Evolutionary conservation across 30 jellyfish, hydroid and myxozoan species (phyloP), one percentile per base, ranked within the genome.

Genomic region (Rhopilema esculentum): DNA sequence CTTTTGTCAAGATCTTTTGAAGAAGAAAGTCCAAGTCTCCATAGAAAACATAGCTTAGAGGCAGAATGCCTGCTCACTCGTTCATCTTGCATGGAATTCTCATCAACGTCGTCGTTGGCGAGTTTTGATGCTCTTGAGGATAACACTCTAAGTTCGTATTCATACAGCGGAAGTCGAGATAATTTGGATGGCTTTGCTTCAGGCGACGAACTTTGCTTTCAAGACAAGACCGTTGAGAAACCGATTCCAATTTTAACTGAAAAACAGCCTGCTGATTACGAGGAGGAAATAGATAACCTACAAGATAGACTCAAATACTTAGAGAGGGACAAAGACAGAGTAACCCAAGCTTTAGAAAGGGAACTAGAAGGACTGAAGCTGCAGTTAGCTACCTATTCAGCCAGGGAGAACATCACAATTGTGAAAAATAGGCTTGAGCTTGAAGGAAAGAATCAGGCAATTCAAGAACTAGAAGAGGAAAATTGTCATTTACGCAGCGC

Each of bases 71-170:
- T 67, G 49, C 85, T 87, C 12, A 24, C 88, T 16, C 83, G 90
- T 24, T 61, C 79, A 49, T 57, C 97, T 8, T 80, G 96, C 1
- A 67, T 82, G 69, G 92, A 89, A 18, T 86, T 91, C 52, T 88
- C 98, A 15, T 94, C 98, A 16, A 87, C 89, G 27, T 94, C 98
- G 2, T 94, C 98, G 0, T 62, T 94, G 66, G 96, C 97, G 27
- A 94, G 98, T 76, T 83, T 29, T 31, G 97, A 89, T 72, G 74
- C 93, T 8, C 71, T 89, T 21, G 95, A 87, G 23, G 89, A 77
- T 7, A 66, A 70, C 20, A 73, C 88, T 27, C 68, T 75, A 21
- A 75, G 95, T 69, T 72, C 82, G 20, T 69, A 68, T 68, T 87
- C 95, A 0, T 87, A 69, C 76, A 68, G 90, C 50, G 95, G 95